A percentile compares a stretch with the other conserved stretches of the same genome.
Evolutionary conservation across 2,888 invertebrate species (phyloP).

Genomic region (Philaethria dido): DNA sequence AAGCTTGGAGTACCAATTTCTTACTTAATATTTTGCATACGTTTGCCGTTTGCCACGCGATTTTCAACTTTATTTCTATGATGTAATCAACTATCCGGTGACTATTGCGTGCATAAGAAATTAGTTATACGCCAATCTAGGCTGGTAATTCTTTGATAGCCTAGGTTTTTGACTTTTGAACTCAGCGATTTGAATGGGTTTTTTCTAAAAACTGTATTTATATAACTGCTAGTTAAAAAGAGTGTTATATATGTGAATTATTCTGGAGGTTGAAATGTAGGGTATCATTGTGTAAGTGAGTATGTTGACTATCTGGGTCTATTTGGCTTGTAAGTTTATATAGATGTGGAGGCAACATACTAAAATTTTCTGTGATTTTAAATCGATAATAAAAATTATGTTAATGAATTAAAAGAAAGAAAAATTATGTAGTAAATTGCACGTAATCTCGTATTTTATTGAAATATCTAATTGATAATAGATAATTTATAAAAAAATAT

Average conservation of each 20-base stretch:
- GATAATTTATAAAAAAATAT: too few species aligned
- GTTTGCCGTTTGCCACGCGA: slow-evolving; percentile 40
- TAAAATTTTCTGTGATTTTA: too few species aligned
- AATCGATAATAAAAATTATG: too few species aligned
- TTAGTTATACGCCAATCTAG: slow-evolving; percentile 60
- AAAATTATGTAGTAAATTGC: too few species aligned
- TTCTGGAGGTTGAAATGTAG: background rate
- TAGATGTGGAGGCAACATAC: too few species aligned
- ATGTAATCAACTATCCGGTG: slow-evolving; percentile 50
- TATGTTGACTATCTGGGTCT: too few species aligned
- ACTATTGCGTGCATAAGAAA: slow-evolving; percentile 46
- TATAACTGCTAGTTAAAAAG: slow-evolving; percentile 2
- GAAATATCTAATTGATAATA: too few species aligned
- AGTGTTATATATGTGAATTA: background rate
- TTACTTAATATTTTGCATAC: slow-evolving; percentile 64
- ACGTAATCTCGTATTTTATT: too few species aligned
- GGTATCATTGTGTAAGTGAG: background rate
- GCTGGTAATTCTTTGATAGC: slow-evolving; percentile 68
- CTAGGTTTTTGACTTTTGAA: slow-evolving; percentile 50
- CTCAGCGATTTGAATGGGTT: slow-evolving; percentile 14
- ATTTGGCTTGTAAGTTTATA: too few species aligned
- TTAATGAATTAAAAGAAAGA: too few species aligned
- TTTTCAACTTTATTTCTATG: slow-evolving; percentile 55
- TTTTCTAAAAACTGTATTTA: slow-evolving; percentile 1
- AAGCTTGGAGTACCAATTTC: slow-evolving; percentile 62